A percentile compares a stretch with the other conserved stretches of the same genome.
Evolutionary conservation across 2,797 vertebrate species (phyloP).

Genomic region (Galaxias olidus): DNA sequence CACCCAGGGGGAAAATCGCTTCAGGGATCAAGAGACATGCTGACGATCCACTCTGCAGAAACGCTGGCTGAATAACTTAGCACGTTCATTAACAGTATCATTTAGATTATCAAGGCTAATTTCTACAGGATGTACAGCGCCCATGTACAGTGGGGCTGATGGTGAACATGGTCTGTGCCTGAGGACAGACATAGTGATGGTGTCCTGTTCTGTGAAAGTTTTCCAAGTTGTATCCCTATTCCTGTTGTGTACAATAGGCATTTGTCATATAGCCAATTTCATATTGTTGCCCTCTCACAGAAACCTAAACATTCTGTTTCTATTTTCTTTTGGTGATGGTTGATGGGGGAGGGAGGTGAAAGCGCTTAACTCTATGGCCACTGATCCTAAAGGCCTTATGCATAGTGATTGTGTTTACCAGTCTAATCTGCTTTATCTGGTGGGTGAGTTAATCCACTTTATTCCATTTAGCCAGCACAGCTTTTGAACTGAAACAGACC

Average conservation of each 20-base stretch:
- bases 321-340: constrained; percentile 22
- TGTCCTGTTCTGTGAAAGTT: not conserved
- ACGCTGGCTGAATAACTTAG: constrained; percentile 63
- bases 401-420: constrained; percentile 68
- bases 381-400: constrained; percentile 50
- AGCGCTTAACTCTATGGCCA: constrained; percentile 14
- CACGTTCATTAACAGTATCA: constrained; percentile 61
- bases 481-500: constrained; percentile 68
- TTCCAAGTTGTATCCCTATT: not conserved
- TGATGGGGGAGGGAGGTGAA: constrained; percentile 2
- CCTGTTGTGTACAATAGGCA: not conserved
- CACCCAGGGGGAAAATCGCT: constrained; percentile 60
- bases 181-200: not conserved
- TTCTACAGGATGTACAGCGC: constrained; percentile 38
- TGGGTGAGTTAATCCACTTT: constrained; percentile 75
- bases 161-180: constrained; percentile 6
- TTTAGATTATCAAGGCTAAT: constrained; percentile 50
- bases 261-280: no score
- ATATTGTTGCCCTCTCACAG: constrained; percentile 6
- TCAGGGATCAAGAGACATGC: constrained; percentile 72
- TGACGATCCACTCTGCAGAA: constrained; percentile 66
- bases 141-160: constrained; percentile 7
- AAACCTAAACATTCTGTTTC: constrained; percentile 27
- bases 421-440: constrained; percentile 73
- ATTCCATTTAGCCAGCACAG: constrained; percentile 65